A percentile compares a stretch with the other conserved stretches of the same genome.
phyloP scores from a whole-genome alignment of 2,113 vertebrate species.

The Sisor rabdophorus region DNA sequence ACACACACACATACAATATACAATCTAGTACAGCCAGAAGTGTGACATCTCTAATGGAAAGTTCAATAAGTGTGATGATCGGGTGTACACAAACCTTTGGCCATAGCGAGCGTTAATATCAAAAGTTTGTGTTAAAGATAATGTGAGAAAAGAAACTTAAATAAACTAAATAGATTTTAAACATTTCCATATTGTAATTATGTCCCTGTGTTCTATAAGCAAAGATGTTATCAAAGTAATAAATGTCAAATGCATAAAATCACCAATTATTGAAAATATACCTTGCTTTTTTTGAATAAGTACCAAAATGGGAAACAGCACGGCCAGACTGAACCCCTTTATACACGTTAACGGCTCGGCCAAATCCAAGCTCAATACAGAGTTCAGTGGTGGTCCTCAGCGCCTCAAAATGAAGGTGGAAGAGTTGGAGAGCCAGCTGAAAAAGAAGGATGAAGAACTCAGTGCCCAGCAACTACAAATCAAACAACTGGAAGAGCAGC shows the following conservation, averaged over 20 bases:
- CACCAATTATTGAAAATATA: not conserved
- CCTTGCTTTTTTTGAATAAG: constrained; percentile 1
- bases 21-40: not conserved
- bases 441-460: constrained; percentile 76
- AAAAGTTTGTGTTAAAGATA: not conserved
- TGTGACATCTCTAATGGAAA: not conserved
- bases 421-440: constrained; percentile 78
- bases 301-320: constrained; percentile 81
- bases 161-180: not conserved
- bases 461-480: constrained; percentile 69
- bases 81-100: not conserved
- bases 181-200: not conserved
- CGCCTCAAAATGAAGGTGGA: constrained; percentile 61
- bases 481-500: constrained; percentile 76
- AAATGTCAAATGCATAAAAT: too few relatives aligned
- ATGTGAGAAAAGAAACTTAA: not conserved
- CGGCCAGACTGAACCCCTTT: constrained; percentile 80
- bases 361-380: constrained; percentile 47
- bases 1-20: not conserved
- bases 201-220: not conserved
- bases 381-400: constrained; percentile 38
- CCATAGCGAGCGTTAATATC: not conserved
- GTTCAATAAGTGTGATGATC: not conserved
- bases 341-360: constrained; percentile 64
- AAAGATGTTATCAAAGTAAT: not conserved